Evolutionary conservation across 2,797 vertebrate species (phyloP), one percentile per base, ranked within the genome.

Genomic region (Rhadinocentrus ornatus): DNA sequence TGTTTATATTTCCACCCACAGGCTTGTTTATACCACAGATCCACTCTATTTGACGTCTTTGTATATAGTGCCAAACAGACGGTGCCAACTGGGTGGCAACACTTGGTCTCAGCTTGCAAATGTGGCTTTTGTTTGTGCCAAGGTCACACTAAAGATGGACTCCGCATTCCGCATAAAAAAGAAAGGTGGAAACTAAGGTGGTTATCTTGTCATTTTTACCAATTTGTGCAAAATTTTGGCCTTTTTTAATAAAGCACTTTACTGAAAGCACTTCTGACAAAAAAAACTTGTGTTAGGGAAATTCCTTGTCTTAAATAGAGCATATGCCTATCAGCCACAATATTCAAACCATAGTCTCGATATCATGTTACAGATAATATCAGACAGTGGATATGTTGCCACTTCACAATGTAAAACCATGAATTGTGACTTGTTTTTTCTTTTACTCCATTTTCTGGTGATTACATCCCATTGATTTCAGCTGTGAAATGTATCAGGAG

Each of bases 21-120:
- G 86, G 77, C 77, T 88, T 89, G 90, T 90, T 90, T 89, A 84
- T 82, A 72, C 83, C 70, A 50, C 78, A 57, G 20, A 86, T 83
- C 82, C 67, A 62, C 77, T 82, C 74, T 70, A 56, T 85, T 83
- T 73, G 44, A 82, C 66, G 75, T 83, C 76, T 81, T 81, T 56
- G 78, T 61, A 72, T 48, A 24, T 37, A 18, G 70, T 29, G 77
- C 84, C 87, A 89, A 86, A 55, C 65, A 56, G 74, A 62, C 8
- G 41, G 39, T 72, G 80, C 82, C 81, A 85, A 76, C 69, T 53
- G 76, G 73, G 77, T 71, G 77, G 73, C 63, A 67, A 44, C 18
- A 39, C 77, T 77, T 73, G 69, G 69, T 66, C 71, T 74, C 70
- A 48, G 82, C 73, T 61, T 53, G 63, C 52, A 73, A 68, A 79